These are phyloP conservation scores for Grammomys dolichurus DNA, from an alignment of 2,113 vertebrate species.

Conservation along the genomic window DNA sequence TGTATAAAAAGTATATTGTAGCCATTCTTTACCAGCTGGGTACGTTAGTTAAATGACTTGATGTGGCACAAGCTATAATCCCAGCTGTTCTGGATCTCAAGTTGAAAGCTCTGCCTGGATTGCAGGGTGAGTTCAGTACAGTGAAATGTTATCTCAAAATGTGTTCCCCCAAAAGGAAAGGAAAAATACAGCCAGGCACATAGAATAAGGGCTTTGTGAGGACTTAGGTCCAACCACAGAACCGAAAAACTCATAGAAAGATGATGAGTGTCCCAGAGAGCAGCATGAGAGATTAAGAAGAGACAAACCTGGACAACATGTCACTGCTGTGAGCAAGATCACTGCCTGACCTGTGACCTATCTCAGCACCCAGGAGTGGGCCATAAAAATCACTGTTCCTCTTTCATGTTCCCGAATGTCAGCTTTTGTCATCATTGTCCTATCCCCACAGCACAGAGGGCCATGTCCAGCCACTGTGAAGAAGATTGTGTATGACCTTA, in stretches of 20 bases:
- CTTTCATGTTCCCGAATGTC: background rate
- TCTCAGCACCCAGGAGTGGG: background rate
- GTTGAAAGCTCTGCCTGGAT: background rate
- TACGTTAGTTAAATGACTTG: background rate
- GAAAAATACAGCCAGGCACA: background rate
- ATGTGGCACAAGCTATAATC: background rate
- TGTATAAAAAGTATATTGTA: background rate
- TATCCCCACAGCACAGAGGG: background rate
- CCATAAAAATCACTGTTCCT: background rate
- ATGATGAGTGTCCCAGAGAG: background rate
- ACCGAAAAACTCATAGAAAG: background rate
- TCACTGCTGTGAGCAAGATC: background rate
- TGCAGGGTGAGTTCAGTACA: too few relatives aligned
- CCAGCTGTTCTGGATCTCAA: background rate
- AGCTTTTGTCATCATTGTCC: too few relatives aligned
- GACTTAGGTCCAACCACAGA: background rate
- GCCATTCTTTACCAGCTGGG: too few relatives aligned
- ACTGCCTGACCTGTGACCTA: background rate
- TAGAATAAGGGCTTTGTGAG: background rate
- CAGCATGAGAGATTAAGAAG: too few relatives aligned
- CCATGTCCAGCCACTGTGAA: background rate
- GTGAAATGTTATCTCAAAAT: background rate
- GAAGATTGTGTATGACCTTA: background rate
- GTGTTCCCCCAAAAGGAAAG: background rate
- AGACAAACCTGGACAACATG: background rate